These are phyloP conservation scores for Chroicocephalus ridibundus DNA, from an alignment of 2,113 vertebrate genomes.

Conservation along the genomic window DNA sequence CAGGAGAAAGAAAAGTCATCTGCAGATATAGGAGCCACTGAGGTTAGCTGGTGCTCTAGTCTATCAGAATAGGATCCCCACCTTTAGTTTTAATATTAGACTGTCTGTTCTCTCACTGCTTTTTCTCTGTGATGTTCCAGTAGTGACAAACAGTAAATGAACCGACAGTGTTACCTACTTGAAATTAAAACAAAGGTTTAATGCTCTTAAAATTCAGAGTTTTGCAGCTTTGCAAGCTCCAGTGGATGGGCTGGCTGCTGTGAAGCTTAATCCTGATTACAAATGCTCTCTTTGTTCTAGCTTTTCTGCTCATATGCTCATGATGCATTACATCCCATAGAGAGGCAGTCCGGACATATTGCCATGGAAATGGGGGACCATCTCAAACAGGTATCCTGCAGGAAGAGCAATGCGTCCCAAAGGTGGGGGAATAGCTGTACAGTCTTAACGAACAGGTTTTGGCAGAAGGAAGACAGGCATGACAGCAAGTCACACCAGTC, in stretches of 20 bases:
- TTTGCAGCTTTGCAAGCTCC: background rate
- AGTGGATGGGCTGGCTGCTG: background rate
- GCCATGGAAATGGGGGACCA: background rate
- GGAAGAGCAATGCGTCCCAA: background rate
- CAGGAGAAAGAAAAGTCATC: background rate
- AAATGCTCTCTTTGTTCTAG: background rate
- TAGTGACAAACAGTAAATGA: background rate
- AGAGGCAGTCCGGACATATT: background rate
- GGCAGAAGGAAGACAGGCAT: background rate
- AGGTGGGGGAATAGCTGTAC: background rate
- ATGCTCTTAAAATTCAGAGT: background rate
- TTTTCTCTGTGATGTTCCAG: background rate
- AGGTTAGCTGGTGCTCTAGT: background rate
- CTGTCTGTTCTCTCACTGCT: background rate
- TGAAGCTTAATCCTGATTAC: conserved; percentile 7
- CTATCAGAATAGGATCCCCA: background rate
- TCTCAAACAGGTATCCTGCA: background rate
- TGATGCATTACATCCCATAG: background rate
- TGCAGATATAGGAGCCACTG: background rate
- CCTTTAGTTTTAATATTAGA: background rate
- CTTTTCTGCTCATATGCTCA: background rate
- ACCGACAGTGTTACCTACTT: background rate
- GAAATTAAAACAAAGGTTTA: conserved; percentile 34
- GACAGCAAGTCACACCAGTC: rapidly evolving
- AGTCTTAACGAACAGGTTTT: background rate